phyloP scores from a whole-genome alignment of 2,888 invertebrate genomes.

The Neria commutata region DNA sequence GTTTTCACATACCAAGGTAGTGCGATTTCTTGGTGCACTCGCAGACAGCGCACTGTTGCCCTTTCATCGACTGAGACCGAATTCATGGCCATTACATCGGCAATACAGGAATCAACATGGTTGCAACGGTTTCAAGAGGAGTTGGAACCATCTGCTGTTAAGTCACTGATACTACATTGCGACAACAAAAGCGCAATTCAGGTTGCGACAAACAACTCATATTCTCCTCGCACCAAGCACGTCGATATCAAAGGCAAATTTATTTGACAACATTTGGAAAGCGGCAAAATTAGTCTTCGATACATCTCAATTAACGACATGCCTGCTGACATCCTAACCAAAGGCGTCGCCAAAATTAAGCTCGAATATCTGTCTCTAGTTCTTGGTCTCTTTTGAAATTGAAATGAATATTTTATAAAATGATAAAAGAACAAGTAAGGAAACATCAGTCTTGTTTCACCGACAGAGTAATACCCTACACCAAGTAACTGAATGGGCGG shows the following conservation, averaged over 20 bases:
- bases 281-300: slow-evolving; percentile 7
- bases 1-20: slow-evolving; percentile 20
- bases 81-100: slow-evolving; percentile 25
- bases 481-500: too few relatives aligned
- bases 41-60: slow-evolving; percentile 21
- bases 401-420: too few relatives aligned
- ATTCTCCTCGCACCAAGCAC: slow-evolving; percentile 22
- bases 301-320: slow-evolving; percentile 16
- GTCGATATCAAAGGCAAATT: slow-evolving; percentile 26
- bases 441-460: too few relatives aligned
- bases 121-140: slow-evolving; percentile 22
- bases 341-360: slow-evolving; percentile 16
- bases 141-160: background rate
- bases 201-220: slow-evolving; percentile 11
- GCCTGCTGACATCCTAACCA: slow-evolving; percentile 25
- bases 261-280: slow-evolving; percentile 11
- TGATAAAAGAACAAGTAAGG: too few relatives aligned
- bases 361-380: background rate
- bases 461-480: too few relatives aligned
- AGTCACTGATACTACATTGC: slow-evolving; percentile 4
- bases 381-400: too few relatives aligned
- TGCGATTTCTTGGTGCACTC: slow-evolving; percentile 28
- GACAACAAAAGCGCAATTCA: slow-evolving; percentile 27
- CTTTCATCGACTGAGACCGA: slow-evolving; percentile 29
- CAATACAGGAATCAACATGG: slow-evolving; percentile 28